Percentiles rank a stretch among this genome's conserved stretches.
phyloP scores from a whole-genome alignment of 2,113 vertebrate species.

The Microtus oregoni region DNA sequence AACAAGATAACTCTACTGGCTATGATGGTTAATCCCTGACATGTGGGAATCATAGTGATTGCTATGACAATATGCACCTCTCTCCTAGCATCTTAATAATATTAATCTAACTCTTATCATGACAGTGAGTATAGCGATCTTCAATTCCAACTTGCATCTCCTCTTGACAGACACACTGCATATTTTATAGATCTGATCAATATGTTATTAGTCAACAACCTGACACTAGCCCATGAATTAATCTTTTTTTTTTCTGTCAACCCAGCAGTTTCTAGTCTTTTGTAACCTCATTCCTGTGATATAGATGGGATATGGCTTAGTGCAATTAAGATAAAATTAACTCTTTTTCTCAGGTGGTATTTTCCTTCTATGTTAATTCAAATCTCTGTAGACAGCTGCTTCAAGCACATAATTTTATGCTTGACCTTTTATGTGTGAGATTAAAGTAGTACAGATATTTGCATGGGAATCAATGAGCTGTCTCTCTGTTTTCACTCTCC shows the following conservation, averaged over 20 bases:
- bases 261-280: slow-evolving; percentile 82
- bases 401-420: slow-evolving; percentile 84
- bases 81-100: slow-evolving; percentile 74
- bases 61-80: slow-evolving; percentile 66
- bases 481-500: slow-evolving; percentile 48
- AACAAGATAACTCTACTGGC: slow-evolving; percentile 32
- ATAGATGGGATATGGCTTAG: slow-evolving; percentile 84
- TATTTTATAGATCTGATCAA: slow-evolving; percentile 93
- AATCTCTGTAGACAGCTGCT: slow-evolving; percentile 78
- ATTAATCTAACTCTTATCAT: slow-evolving; percentile 86
- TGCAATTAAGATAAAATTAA: slow-evolving; percentile 88
- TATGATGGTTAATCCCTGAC: slow-evolving; percentile 62
- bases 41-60: slow-evolving; percentile 61
- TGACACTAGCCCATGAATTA: slow-evolving; percentile 92
- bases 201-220: slow-evolving; percentile 97
- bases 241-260: slow-evolving; percentile 92
- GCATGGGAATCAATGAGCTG: slow-evolving; percentile 78
- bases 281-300: slow-evolving; percentile 84
- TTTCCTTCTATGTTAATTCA: slow-evolving; percentile 83
- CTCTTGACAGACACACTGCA: slow-evolving; percentile 91
- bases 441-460: slow-evolving; percentile 80
- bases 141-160: slow-evolving; percentile 86
- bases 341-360: slow-evolving; percentile 65
- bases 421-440: slow-evolving; percentile 82
- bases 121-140: slow-evolving; percentile 88